Evolutionary conservation across 1,140 invertebrate species (phyloP).

Genomic region (Pinna nobilis): DNA sequence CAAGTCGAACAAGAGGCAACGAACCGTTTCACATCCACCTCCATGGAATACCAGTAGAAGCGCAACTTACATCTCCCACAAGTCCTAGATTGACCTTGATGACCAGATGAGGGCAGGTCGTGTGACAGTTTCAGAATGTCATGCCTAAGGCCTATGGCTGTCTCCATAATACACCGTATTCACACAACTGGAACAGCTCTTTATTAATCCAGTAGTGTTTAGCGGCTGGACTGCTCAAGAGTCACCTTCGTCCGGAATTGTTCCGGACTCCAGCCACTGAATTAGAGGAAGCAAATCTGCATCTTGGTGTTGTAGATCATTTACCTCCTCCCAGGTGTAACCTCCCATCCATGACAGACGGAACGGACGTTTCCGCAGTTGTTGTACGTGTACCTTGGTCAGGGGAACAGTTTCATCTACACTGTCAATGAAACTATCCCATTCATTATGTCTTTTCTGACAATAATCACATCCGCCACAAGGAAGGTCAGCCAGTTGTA

Average conservation of each 20-base stretch:
- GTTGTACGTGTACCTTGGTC: too few species aligned
- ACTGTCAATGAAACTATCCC: slow-evolving; percentile 11
- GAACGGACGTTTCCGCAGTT: too few species aligned
- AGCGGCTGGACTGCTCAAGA: slow-evolving; percentile 13
- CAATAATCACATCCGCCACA: slow-evolving; percentile 34
- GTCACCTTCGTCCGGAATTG: slow-evolving; percentile 17
- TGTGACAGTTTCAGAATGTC: slow-evolving; percentile 16
- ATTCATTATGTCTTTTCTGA: slow-evolving; percentile 16
- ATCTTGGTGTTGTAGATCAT: too few species aligned
- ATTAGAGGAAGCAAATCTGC: too few species aligned
- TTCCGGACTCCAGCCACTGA: slow-evolving; percentile 9
- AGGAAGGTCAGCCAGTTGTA: slow-evolving; percentile 2
- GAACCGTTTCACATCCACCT: slow-evolving; percentile 17
- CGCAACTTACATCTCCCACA: slow-evolving; percentile 18
- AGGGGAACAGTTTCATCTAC: neutral
- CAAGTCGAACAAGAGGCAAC: slow-evolving; percentile 24
- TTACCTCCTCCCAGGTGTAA: too few species aligned
- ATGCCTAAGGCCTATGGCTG: neutral
- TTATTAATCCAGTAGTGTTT: slow-evolving; percentile 28
- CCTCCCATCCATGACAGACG: too few species aligned
- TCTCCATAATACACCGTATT: slow-evolving; percentile 7
- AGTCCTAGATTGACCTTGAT: slow-evolving; percentile 29
- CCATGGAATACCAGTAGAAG: slow-evolving; percentile 30
- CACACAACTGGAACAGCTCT: slow-evolving; percentile 26
- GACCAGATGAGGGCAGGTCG: slow-evolving; percentile 18